A percentile compares a stretch with the other conserved stretches of the same genome.
These are phyloP conservation scores for Ptychadena robeensis DNA, from an alignment of 2,797 vertebrate genomes.

Conservation along the genomic window DNA sequence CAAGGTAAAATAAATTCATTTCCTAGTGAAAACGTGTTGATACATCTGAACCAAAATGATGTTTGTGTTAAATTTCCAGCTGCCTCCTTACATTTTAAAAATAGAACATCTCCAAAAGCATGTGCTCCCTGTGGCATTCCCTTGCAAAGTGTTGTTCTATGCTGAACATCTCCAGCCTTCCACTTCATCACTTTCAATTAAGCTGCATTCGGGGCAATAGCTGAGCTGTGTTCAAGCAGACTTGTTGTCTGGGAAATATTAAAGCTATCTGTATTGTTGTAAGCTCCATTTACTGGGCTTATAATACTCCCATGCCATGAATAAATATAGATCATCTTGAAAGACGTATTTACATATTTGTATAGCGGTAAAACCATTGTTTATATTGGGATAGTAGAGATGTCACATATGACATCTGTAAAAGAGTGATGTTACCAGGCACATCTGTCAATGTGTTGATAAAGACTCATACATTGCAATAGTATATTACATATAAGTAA, in stretches of 20 bases:
- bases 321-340: neutral
- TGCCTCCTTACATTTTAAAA: slow-evolving; percentile 54
- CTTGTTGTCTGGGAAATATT: slow-evolving; percentile 11
- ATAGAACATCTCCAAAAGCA: slow-evolving; percentile 45
- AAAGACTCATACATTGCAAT: too few species aligned
- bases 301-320: neutral
- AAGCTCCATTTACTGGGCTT: neutral
- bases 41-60: slow-evolving; percentile 6
- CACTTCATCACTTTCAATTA: slow-evolving; percentile 72
- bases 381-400: too few species aligned
- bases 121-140: slow-evolving; percentile 63
- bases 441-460: too few species aligned
- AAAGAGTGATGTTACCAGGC: neutral
- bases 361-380: neutral
- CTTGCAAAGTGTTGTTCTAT: slow-evolving; percentile 56
- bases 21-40: neutral
- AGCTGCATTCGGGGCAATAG: slow-evolving; percentile 41
- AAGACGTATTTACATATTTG: neutral
- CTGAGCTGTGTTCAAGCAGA: slow-evolving; percentile 36
- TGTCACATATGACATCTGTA: neutral
- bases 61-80: slow-evolving; percentile 46
- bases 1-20: neutral
- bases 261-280: neutral
- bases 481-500: too few species aligned
- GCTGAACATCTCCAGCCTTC: slow-evolving; percentile 63